Conservation (phyloP, 1,140 invertebrate species). For the Melipona quadrifasciata region DNA sequence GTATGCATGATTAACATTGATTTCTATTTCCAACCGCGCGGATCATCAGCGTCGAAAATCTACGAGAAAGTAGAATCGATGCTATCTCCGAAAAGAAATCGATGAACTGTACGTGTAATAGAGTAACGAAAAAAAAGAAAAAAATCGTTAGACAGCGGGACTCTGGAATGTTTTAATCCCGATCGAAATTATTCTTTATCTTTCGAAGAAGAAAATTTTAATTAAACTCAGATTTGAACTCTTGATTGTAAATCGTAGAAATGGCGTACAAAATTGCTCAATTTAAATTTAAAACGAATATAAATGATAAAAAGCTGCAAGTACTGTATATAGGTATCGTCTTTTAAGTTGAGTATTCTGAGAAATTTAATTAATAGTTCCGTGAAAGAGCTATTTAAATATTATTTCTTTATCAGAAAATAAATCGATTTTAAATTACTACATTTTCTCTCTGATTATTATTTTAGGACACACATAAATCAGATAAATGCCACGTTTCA, state of each 20-base stretch:
- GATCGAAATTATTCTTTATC: background rate
- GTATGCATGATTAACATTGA: background rate
- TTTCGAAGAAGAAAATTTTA: background rate
- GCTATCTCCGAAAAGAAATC: background rate
- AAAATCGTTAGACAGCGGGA: background rate
- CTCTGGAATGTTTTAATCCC: background rate
- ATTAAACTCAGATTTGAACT: too few species aligned
- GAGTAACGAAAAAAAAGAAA: background rate
- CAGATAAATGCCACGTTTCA: too few species aligned
- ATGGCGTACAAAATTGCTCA: background rate
- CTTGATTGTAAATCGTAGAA: too few species aligned
- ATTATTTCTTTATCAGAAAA: background rate
- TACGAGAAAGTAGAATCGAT: slow-evolving; percentile 13
- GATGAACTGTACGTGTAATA: background rate
- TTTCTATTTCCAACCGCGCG: background rate
- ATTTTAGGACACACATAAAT: background rate
- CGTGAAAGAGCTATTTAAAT: background rate
- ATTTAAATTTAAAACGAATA: background rate
- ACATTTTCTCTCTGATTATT: background rate
- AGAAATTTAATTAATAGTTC: background rate
- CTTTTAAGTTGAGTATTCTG: background rate
- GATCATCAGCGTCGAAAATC: background rate
- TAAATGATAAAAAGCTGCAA: background rate
- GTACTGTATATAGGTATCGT: background rate
- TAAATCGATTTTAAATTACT: background rate